Evolutionary conservation across 2,797 vertebrate genomes (phyloP), one percentile per base, ranked within the genome.

Genomic region (Sebastes dallii): DNA sequence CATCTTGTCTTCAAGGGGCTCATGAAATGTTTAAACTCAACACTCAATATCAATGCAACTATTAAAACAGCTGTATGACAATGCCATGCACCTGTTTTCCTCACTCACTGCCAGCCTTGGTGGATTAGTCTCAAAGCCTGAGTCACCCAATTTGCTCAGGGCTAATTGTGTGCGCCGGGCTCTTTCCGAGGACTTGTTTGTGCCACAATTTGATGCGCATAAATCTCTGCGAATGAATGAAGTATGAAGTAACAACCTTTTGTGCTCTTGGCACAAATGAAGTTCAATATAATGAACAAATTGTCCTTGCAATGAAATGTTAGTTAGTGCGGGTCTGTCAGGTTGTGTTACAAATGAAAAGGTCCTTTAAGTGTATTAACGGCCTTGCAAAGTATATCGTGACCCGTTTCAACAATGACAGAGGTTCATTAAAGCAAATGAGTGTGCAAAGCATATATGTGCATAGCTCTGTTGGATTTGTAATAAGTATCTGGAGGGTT

Each of bases 81-180:
- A 6, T 39, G 27, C n/a, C 12, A 1, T 65, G 27, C 66, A 81
- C 66, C 66, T 85, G 75, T 72, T 78, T 34, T 56, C 25, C 8
- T 68, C 14, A 34, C 67, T 73, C 75, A 54, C 27, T 24, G 27
- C 24, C 61, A 61, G 67, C 39, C 39, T 69, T 12, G 32, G 29
- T 75, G 75, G 69, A 85, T 89, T 80, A 78, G 55, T 82, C 58
- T 80, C 60, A 56, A 42, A 75, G 77, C 29, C 52, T 50, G 42
- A 82, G 29, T 62, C 62, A 65, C 39, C 56, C 60, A 71, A 34
- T 64, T 71, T 71, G 29, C 72, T 66, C 2, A 11, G 14, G 55
- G 72, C 75, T 70, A 80, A 71, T 60, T 82, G 68, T 1, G 6
- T n/a, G 27, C 59, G 16, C 66, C 11, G 8, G 39, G 58, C 34